Evolutionary conservation across 2,888 invertebrate genomes (phyloP), one percentile per base, ranked within the genome.

Genomic region (Agrochola litura): DNA sequence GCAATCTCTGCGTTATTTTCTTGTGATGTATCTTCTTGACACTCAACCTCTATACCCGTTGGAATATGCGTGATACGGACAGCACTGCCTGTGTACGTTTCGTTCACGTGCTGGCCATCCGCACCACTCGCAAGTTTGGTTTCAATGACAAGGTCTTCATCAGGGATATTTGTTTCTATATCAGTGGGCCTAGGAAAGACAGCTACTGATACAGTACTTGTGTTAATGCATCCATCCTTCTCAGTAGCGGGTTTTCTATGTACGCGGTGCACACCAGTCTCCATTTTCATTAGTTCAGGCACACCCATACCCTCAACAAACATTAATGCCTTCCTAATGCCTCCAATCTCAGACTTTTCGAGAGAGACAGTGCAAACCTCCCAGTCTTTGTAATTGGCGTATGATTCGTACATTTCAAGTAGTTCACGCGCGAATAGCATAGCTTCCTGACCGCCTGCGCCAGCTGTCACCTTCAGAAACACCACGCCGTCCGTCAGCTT

Each of bases 361-460:
- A 96, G 81, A 0, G 97, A 95, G 10, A 97, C 94, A 68, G 97
- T 91, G 65, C 97, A 95, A 58, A 95, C 95, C n/a, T 96, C 91
- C 98, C 98, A 98, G 43, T 97, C 97, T 91, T 98, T 98, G 92
- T 97, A 97, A 1, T 96, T 91, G 2, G 98, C 97, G 93, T 98
- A 98, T 63, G 97, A 97, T 58, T 95, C 94, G 92, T 99, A 99
- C 98, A 99, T 98, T 22, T 98, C 96, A 83, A 98, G 98, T 0
- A 99, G 95, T 91, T 99, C 99, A 79, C 97, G 97, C 0, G 99
- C 98, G 95, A 99, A 99, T 3, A 99, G 95, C 99, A 99, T 99
- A 0, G 99, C 98, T 95, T 99, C 99, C 91, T 99, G 98, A 0
- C 99, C 99, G 2, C 99, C 99, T 0, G 99, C 99, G 0, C 99